phyloP scores from a whole-genome alignment of 1,140 invertebrate genomes.

The Sipha flava region DNA sequence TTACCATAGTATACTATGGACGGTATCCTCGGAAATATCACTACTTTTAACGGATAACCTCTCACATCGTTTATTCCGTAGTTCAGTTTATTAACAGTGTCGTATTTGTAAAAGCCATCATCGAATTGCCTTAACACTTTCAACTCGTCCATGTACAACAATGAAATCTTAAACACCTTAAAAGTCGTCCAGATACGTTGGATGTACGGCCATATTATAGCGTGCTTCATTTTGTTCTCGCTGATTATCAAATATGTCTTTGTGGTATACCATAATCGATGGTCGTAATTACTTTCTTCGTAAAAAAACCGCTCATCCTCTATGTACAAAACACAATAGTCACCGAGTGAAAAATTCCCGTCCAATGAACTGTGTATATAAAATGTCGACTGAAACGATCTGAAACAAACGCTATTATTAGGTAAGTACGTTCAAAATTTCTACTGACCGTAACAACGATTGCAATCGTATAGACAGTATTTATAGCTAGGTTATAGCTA shows the following conservation, averaged over 20 bases:
- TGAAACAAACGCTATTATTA: not conserved
- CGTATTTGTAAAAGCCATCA: not conserved
- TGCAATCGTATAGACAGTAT: too few relatives aligned
- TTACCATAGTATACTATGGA: not conserved
- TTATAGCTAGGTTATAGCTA: too few relatives aligned
- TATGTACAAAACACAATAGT: not conserved
- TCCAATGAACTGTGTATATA: not conserved
- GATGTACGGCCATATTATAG: not conserved
- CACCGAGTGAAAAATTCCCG: not conserved
- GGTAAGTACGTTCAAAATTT: too few relatives aligned
- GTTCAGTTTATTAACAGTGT: not conserved
- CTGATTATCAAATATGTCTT: conserved; percentile 9
- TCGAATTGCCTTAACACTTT: not conserved
- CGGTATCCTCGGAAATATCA: not conserved
- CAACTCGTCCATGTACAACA: not conserved
- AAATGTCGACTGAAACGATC: not conserved
- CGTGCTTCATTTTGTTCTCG: not conserved
- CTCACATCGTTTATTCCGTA: not conserved
- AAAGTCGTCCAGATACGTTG: not conserved
- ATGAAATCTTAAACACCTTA: conserved; percentile 2
- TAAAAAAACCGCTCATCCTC: not conserved
- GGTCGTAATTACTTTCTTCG: not conserved
- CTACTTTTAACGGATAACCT: not conserved
- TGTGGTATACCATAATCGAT: not conserved
- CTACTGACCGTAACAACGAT: too few relatives aligned